A percentile compares a stretch with the other conserved stretches of the same genome.
Conservation (phyloP, 2,113 vertebrate genomes). For the Micronisus gabar region DNA sequence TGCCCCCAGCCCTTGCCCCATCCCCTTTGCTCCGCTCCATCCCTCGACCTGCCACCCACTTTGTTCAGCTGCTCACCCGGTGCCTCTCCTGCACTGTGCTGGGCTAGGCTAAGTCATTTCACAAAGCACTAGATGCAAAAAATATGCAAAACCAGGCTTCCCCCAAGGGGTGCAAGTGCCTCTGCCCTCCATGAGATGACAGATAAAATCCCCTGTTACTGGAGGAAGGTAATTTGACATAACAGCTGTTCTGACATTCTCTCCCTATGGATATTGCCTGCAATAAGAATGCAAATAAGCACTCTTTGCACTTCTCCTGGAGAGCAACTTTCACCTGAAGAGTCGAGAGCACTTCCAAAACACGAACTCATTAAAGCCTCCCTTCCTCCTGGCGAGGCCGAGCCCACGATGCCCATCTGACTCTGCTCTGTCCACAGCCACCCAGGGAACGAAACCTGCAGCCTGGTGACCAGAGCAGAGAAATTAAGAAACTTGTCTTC, state of each 20-base stretch:
- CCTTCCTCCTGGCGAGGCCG: background rate
- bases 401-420: background rate
- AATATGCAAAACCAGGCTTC: slow-evolving; percentile 32
- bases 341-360: slow-evolving; percentile 26
- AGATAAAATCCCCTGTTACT: slow-evolving; percentile 60
- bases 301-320: slow-evolving; percentile 41
- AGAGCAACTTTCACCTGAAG: slow-evolving; percentile 56
- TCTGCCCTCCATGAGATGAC: slow-evolving; percentile 61
- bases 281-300: slow-evolving; percentile 71
- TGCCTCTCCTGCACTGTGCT: fast-evolving
- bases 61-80: fast-evolving
- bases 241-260: slow-evolving; percentile 70
- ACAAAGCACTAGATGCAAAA: background rate
- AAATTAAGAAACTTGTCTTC: background rate
- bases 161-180: slow-evolving; percentile 48
- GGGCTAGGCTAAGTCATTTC: background rate
- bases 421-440: background rate
- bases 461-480: background rate
- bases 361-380: slow-evolving; percentile 17
- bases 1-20: background rate
- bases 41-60: background rate
- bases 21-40: background rate
- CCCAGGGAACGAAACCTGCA: background rate
- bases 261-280: slow-evolving; percentile 59
- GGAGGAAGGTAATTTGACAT: slow-evolving; percentile 67